These are phyloP conservation scores for Drosophila santomea DNA, from an alignment of 1,140 invertebrate genomes.

Conservation along the genomic window DNA sequence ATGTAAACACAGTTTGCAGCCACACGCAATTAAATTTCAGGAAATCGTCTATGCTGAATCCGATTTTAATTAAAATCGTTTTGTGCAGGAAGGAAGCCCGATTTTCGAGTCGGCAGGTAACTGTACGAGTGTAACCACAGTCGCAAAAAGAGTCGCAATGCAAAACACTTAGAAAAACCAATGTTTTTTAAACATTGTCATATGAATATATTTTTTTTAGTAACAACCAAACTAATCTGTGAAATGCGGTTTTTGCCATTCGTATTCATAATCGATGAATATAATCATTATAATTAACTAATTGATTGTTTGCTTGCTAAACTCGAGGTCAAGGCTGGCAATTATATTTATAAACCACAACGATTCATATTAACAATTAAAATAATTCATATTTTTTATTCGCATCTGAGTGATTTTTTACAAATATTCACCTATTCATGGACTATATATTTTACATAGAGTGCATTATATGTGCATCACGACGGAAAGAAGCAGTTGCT, in stretches of 20 bases:
- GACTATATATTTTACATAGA: no score
- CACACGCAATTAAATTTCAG: slow-evolving; percentile 73
- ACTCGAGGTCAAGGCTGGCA: background rate
- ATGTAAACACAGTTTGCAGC: slow-evolving; percentile 70
- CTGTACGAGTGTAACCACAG: background rate
- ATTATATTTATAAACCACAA: background rate
- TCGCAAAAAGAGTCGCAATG: slow-evolving; percentile 1
- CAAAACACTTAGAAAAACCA: slow-evolving; percentile 2
- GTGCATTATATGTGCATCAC: no score
- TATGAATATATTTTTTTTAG: no score
- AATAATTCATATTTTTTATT: background rate
- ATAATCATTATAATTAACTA: no score
- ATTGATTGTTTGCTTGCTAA: background rate
- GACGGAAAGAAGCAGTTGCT: no score
- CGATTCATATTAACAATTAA: no score
- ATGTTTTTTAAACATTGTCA: background rate
- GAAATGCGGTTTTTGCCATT: background rate
- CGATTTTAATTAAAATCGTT: slow-evolving; percentile 82
- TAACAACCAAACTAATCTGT: no score
- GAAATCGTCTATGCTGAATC: slow-evolving; percentile 76
- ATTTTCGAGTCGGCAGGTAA: slow-evolving; percentile 46
- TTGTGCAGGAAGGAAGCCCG: slow-evolving; percentile 59
- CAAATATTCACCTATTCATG: no score
- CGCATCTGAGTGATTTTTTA: no score
- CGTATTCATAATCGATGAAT: background rate